These are phyloP conservation scores for Cenopis cana DNA, from an alignment of 2,888 invertebrate genomes.

Conservation along the genomic window DNA sequence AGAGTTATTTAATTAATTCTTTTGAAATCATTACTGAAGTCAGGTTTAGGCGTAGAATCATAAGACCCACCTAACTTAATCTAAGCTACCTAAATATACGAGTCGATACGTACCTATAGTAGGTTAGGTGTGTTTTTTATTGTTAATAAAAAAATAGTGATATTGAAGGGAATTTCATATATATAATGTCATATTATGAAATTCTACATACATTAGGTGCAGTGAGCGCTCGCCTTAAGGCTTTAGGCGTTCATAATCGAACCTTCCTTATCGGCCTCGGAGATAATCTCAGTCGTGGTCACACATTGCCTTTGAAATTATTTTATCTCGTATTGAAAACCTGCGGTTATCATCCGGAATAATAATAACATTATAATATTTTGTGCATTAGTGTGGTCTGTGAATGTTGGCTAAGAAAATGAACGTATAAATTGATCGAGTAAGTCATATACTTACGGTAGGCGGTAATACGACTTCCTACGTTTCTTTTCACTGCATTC, in stretches of 20 bases:
- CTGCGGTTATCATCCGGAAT: conserved; percentile 75
- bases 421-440: not conserved
- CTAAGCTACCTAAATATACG: no score
- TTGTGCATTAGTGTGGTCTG: conserved; percentile 79
- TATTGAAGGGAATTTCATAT: not conserved
- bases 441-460: not conserved
- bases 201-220: not conserved
- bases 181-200: not conserved
- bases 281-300: conserved; percentile 64
- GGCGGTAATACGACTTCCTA: no score
- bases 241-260: conserved; percentile 48
- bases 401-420: conserved; percentile 59
- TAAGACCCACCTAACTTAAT: no score
- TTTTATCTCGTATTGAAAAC: conserved; percentile 70
- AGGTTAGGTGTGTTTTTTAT: no score
- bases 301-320: conserved; percentile 71
- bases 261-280: conserved; percentile 52
- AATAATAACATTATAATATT: conserved; percentile 83
- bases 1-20: no score
- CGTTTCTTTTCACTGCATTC: no score
- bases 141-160: no score
- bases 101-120: no score
- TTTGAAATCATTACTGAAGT: no score
- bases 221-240: conserved; percentile 38
- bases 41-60: no score